Percentiles rank a stretch among this genome's conserved stretches.
These are phyloP conservation scores for Charanyca ferruginea DNA, from an alignment of 2,888 invertebrate genomes.

Conservation along the genomic window DNA sequence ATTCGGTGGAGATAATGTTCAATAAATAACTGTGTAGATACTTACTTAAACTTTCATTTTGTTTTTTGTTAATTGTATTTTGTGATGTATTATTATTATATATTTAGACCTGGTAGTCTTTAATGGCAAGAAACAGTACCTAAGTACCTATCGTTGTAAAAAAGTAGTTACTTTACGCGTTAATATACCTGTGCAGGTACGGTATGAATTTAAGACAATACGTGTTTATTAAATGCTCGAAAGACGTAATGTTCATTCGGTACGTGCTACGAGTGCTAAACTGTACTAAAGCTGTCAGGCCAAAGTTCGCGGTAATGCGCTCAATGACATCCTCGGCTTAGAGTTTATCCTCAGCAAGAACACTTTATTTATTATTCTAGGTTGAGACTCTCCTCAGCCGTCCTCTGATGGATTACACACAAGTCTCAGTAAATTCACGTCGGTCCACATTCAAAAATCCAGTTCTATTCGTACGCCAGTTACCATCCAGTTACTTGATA, in stretches of 20 bases:
- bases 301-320: conserved; percentile 48
- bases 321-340: conserved; percentile 44
- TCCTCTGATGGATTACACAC: conserved; percentile 56
- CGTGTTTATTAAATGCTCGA: conserved; percentile 17
- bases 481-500: conserved; percentile 49
- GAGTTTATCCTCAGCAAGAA: conserved; percentile 25
- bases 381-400: conserved; percentile 29
- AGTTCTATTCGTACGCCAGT: conserved; percentile 49
- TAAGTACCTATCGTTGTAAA: too few species aligned
- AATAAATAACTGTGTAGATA: too few species aligned
- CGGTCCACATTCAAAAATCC: conserved; percentile 58
- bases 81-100: too few species aligned
- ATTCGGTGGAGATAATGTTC: too few species aligned
- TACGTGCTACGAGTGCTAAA: conserved; percentile 27
- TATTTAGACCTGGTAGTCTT: too few species aligned
- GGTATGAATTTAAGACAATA: conserved; percentile 9
- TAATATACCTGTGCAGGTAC: background rate
- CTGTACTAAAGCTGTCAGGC: conserved; percentile 39
- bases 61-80: too few species aligned
- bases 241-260: conserved; percentile 14
- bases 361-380: conserved; percentile 56
- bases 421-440: conserved; percentile 50
- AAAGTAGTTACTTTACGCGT: too few species aligned
- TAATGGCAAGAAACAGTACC: too few species aligned
- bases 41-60: too few species aligned